These are phyloP conservation scores for Oxyscelio sp. DNA, from an alignment of 2,888 invertebrate species.

Conservation along the genomic window DNA sequence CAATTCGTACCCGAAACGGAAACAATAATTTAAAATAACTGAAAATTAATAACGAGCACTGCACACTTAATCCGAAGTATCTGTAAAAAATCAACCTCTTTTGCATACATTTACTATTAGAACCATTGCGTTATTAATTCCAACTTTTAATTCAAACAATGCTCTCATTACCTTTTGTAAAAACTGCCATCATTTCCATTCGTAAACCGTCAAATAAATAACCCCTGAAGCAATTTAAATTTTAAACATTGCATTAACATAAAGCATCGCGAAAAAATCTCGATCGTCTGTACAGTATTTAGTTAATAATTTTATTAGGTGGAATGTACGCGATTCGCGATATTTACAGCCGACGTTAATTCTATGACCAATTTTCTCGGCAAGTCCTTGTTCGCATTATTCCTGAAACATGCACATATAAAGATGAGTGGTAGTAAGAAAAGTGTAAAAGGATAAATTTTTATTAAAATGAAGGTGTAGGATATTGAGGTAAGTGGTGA, in stretches of 20 bases:
- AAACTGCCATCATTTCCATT: not conserved
- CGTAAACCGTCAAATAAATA: not conserved
- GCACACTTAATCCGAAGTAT: no score
- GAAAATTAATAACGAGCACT: no score
- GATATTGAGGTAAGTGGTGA: constrained; percentile 85
- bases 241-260: constrained; percentile 58
- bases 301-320: constrained; percentile 54
- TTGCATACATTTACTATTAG: no score
- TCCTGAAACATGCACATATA: constrained; percentile 61
- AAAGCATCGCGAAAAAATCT: constrained; percentile 44
- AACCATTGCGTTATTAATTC: no score
- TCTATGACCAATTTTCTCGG: constrained; percentile 65
- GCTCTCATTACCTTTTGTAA: no score
- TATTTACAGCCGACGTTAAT: constrained; percentile 62
- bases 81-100: no score
- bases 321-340: constrained; percentile 16
- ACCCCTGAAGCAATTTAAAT: constrained; percentile 32
- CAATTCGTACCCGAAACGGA: no score
- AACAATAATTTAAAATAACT: no score
- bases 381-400: constrained; percentile 53
- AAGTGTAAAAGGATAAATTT: constrained; percentile 76
- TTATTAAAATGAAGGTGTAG: constrained; percentile 79
- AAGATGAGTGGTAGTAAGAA: constrained; percentile 58
- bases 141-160: no score
- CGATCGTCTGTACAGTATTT: constrained; percentile 13